Evolutionary conservation across 1,140 invertebrate species (phyloP).

Genomic region (Eriocheir sinensis): DNA sequence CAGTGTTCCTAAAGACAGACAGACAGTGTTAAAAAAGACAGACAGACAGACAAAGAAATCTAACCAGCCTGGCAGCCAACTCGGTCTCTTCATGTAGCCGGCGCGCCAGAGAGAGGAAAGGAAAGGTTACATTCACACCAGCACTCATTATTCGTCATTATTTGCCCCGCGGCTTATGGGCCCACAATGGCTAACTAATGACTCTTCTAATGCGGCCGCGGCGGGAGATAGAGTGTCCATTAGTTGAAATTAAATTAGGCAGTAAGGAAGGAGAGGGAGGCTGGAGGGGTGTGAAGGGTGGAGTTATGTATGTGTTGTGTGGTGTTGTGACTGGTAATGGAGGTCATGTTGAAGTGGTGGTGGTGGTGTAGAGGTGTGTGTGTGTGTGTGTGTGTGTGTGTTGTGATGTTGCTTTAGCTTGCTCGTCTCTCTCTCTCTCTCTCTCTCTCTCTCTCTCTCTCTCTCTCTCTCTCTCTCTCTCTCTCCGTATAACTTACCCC

Average conservation of each 20-base stretch:
- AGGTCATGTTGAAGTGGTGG: too few relatives aligned
- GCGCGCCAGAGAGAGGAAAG: too few relatives aligned
- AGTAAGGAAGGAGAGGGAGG: neutral
- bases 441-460: too few relatives aligned
- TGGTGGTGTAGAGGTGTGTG: too few relatives aligned
- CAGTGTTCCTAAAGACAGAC: too few relatives aligned
- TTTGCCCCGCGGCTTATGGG: neutral
- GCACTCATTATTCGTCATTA: constrained; percentile 15
- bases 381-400: too few relatives aligned
- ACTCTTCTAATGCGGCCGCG: neutral
- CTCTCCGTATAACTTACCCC: too few relatives aligned
- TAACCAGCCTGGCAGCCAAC: too few relatives aligned
- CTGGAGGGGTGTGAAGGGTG: neutral
- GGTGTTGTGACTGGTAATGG: neutral
- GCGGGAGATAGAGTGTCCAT: neutral
- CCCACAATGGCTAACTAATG: neutral
- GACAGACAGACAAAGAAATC: neutral
- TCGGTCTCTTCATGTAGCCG: neutral
- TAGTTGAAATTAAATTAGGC: neutral
- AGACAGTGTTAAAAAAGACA: neutral
- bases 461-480: too few relatives aligned
- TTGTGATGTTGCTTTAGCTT: neutral
- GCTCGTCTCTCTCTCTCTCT: too few relatives aligned
- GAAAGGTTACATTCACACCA: neutral
- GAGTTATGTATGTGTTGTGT: neutral